Evolutionary conservation across 2,113 vertebrate genomes (phyloP).

Genomic region (Charadrius vociferus): DNA sequence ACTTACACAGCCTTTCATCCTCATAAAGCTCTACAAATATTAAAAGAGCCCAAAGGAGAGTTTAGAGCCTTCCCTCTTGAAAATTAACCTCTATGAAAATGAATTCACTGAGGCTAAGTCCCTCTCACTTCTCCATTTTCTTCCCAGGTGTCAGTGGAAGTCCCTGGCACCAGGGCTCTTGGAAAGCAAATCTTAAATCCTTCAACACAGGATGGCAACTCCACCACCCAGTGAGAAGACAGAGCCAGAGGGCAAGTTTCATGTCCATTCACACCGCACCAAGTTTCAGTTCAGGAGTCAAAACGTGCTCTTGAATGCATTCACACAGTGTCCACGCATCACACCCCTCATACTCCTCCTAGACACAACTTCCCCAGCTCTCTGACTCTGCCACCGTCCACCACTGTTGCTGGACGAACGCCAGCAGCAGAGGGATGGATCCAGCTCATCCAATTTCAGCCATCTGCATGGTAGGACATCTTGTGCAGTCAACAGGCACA

Average conservation of each 20-base stretch:
- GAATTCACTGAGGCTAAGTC: background rate
- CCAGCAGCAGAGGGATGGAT: background rate
- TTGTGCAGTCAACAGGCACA: background rate
- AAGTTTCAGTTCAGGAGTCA: background rate
- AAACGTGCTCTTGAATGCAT: background rate
- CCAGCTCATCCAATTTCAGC: background rate
- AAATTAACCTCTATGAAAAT: background rate
- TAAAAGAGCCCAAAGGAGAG: background rate
- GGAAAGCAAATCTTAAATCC: background rate
- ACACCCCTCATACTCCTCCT: background rate
- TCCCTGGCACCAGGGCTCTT: background rate
- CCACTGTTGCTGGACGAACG: accelerated
- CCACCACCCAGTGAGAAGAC: background rate
- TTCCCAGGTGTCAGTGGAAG: background rate
- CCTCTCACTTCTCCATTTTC: background rate
- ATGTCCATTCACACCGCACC: background rate
- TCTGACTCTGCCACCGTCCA: background rate
- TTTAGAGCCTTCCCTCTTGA: background rate
- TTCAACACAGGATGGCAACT: background rate
- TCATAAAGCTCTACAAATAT: background rate
- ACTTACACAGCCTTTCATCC: background rate
- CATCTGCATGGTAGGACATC: background rate
- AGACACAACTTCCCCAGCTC: background rate
- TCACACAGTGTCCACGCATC: background rate
- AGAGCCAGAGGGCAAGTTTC: background rate